phyloP scores from a whole-genome alignment of 37 sponge, comb jelly and placozoan species.

The Aphrocallistes beatrix region DNA sequence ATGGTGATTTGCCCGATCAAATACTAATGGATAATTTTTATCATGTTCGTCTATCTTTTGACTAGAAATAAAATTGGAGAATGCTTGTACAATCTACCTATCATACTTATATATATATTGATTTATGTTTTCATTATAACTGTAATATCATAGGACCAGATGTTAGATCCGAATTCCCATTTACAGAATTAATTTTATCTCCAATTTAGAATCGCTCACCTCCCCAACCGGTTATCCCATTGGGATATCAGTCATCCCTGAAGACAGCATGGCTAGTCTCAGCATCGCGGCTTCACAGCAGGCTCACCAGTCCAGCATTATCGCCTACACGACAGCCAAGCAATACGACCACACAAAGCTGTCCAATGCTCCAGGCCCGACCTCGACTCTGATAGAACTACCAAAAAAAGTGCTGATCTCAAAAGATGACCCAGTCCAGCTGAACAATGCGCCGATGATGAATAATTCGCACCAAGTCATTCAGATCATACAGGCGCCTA shows the following conservation, averaged over 20 bases:
- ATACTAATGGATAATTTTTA: no score
- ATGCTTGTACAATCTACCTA: neutral
- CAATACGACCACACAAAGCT: neutral
- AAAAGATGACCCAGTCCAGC: neutral
- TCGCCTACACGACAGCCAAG: neutral
- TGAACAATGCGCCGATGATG: neutral
- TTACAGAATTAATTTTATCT: neutral
- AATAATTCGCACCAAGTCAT: neutral
- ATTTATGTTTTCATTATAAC: neutral
- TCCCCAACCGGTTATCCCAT: neutral
- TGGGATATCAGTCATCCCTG: neutral
- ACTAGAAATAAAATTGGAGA: no score
- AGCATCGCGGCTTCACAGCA: neutral
- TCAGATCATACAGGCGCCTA: neutral
- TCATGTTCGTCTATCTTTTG: no score
- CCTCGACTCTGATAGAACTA: neutral
- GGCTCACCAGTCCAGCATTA: neutral
- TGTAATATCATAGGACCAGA: neutral
- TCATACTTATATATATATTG: neutral
- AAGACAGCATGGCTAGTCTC: neutral
- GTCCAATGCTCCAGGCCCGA: neutral
- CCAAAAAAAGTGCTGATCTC: neutral
- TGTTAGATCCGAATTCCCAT: no score
- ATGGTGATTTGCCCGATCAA: no score
- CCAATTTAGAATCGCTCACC: neutral